Evolutionary conservation across 2,113 vertebrate species (phyloP), one percentile per base, ranked within the genome.

Genomic region (Oenanthe oenanthe): DNA sequence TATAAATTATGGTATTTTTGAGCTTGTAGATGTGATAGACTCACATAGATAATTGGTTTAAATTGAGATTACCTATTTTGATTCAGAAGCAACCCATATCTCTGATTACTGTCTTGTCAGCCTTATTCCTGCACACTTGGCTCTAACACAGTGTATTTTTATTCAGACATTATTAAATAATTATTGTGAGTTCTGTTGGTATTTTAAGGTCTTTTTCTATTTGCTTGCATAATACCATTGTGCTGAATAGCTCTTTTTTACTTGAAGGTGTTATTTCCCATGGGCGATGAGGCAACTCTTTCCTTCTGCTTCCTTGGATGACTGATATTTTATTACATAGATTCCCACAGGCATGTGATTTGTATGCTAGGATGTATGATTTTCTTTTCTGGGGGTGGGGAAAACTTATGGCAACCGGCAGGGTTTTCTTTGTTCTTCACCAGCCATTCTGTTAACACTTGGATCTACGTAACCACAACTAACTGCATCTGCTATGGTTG

Each of bases 241-340:
- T 88, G 94, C 92, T 94, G 78, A 96, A 85, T 36, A 78, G 92
- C 40, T 96, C 38, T 96, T 92, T 96, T 93, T 94, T 66, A 80
- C 92, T 96, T 93, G 76, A 92, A 96, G 93, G 85, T 97, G 62
- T 96, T 97, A 62, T 93, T 96, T 94, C 89, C 93, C 91, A 72
- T 79, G 85, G 85, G 92, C 40, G 74, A 95, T 96, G 95, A 95
- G 76, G 61, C 89, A 93, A 66, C 74, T 92, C 75, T 96, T 96
- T 95, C 80, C 84, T 95, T 93, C 96, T 92, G 86, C 68, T 96
- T 88, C 84, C 78, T 85, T 82, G 85, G 95, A 97, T 96, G 96
- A 82, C 91, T 96, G 96, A 95, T 94, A 95, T 93, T 95, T 96
- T 97, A 86, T 95, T 96, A 50, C 94, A 86, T 95, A 95, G 84